A percentile compares a stretch with the other conserved stretches of the same genome.
These are phyloP conservation scores for Sericinus montela DNA, from an alignment of 2,888 invertebrate species.

Conservation along the genomic window DNA sequence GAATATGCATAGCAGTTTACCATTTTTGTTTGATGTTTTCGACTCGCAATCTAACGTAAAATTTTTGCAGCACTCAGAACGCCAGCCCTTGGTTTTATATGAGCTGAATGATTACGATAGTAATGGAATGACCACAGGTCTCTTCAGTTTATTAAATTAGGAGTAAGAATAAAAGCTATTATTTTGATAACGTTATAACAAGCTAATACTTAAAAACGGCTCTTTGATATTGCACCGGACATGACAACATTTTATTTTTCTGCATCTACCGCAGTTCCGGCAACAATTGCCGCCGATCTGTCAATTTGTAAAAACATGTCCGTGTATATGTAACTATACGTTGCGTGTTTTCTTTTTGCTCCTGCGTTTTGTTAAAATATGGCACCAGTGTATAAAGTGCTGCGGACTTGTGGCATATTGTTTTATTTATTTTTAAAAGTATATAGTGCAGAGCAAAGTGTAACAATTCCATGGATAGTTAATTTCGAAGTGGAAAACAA, in stretches of 20 bases:
- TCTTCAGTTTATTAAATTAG: too few relatives aligned
- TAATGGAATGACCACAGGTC: too few relatives aligned
- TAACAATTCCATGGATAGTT: constrained; percentile 30
- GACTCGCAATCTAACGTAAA: too few relatives aligned
- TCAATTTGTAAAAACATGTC: constrained; percentile 63
- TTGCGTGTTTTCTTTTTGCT: constrained; percentile 44
- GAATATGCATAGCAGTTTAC: too few relatives aligned
- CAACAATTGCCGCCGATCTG: constrained; percentile 66
- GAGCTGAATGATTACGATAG: too few relatives aligned
- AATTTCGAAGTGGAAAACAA: constrained; percentile 30
- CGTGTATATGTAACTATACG: constrained; percentile 35
- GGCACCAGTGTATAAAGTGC: constrained; percentile 49
- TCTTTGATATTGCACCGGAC: constrained; percentile 38
- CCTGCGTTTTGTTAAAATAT: constrained; percentile 47
- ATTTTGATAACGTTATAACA: too few relatives aligned
- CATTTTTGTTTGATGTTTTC: too few relatives aligned
- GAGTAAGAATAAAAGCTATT: too few relatives aligned
- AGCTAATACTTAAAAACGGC: too few relatives aligned
- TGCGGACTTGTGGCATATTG: constrained; percentile 74
- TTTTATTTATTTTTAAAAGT: constrained; percentile 49
- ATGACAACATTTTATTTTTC: constrained; percentile 40
- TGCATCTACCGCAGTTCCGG: constrained; percentile 59
- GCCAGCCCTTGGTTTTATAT: too few relatives aligned
- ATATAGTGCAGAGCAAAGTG: constrained; percentile 33
- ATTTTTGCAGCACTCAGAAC: too few relatives aligned